These are phyloP conservation scores for Idaea straminata DNA, from an alignment of 2,888 invertebrate species.

Conservation along the genomic window DNA sequence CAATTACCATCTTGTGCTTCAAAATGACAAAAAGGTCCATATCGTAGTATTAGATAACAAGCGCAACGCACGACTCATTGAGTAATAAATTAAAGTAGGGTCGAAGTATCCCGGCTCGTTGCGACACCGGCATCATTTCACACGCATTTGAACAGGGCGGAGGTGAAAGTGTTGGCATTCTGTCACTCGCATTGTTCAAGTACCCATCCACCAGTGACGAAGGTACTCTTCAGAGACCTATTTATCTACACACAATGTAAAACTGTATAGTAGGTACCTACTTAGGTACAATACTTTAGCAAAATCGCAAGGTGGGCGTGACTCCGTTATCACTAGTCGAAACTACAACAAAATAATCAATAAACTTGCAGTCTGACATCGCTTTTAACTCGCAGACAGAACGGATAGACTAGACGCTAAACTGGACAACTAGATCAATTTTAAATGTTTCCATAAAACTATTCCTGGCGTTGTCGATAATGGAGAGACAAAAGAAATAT, in stretches of 20 bases:
- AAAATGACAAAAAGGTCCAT: slow-evolving; percentile 24
- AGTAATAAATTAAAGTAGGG: slow-evolving; percentile 37
- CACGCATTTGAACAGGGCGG: slow-evolving; percentile 55
- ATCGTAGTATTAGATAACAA: slow-evolving; percentile 28
- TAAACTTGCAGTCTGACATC: slow-evolving; percentile 25
- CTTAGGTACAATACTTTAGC: background rate
- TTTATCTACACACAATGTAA: background rate
- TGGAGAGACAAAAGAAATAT: background rate
- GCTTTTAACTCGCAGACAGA: slow-evolving; percentile 12
- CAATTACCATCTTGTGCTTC: slow-evolving; percentile 17
- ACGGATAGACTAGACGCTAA: background rate
- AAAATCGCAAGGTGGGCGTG: slow-evolving; percentile 44
- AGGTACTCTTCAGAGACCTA: slow-evolving; percentile 2
- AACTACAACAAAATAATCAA: slow-evolving; percentile 15
- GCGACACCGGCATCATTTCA: slow-evolving; percentile 44
- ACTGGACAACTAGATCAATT: background rate
- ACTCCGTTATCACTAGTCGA: slow-evolving; percentile 16
- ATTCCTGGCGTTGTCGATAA: background rate
- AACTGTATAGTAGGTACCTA: background rate
- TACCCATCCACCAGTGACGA: slow-evolving; percentile 34
- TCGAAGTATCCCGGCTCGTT: slow-evolving; percentile 41
- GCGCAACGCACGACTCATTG: slow-evolving; percentile 35
- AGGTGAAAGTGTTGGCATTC: slow-evolving; percentile 68
- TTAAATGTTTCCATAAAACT: background rate
- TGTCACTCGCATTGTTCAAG: slow-evolving; percentile 37